Evolutionary conservation across 2,888 invertebrate species (phyloP).

Genomic region (Drosophila quinaria): DNA sequence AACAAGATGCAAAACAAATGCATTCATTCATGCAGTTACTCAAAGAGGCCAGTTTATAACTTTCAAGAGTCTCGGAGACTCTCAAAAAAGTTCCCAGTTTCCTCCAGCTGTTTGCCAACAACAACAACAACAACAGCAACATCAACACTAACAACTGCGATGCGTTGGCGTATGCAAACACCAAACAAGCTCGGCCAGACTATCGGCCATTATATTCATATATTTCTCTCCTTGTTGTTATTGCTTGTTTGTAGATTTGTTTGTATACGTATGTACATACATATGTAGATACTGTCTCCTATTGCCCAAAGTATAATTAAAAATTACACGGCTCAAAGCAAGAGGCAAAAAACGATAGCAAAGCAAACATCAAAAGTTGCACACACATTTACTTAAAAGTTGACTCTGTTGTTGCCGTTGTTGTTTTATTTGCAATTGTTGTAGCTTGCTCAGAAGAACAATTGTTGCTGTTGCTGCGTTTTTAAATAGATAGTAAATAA

Average conservation of each 20-base stretch:
- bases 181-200: conserved; percentile 56
- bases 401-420: conserved; percentile 12
- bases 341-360: conserved; percentile 34
- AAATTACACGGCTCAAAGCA: conserved; percentile 60
- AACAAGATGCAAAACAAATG: conserved; percentile 62
- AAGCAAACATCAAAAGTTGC: conserved; percentile 39
- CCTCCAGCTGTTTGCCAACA: conserved; percentile 35
- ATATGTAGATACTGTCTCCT: conserved; percentile 36
- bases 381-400: conserved; percentile 32
- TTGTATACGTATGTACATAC: conserved; percentile 3
- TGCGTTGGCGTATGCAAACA: conserved; percentile 65
- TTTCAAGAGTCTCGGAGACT: conserved; percentile 47
- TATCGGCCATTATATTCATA: conserved; percentile 27
- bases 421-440: conserved; percentile 16
- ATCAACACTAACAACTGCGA: conserved; percentile 22
- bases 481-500: conserved; percentile 13
- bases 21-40: conserved; percentile 62
- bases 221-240: conserved; percentile 4
- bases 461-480: conserved; percentile 7
- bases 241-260: conserved; percentile 9
- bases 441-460: conserved; percentile 8
- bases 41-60: conserved; percentile 60
- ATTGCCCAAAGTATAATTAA: conserved; percentile 63
- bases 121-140: conserved; percentile 9
- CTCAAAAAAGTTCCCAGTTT: conserved; percentile 46